Base-by-base conservation (phyloP, 1,140 invertebrate genomes). In the Dreissena polymorpha region DNA sequence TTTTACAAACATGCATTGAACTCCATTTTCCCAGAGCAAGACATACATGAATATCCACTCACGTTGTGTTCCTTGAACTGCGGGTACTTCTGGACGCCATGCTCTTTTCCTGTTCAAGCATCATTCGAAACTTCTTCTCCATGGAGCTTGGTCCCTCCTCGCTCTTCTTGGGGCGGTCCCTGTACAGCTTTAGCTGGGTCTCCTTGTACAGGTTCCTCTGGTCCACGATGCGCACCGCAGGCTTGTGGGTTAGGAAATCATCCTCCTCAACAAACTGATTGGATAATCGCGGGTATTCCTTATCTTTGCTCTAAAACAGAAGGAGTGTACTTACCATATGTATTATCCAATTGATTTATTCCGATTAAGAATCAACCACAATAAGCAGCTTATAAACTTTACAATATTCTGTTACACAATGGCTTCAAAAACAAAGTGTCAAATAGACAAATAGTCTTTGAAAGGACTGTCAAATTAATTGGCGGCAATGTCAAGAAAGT, bases 181-280 rank as follows among this genome's bases (percentile, higher is more conserved):
- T 81, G 73, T 90, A 91, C 25, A 91, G 70, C 6, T 88, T 87
- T 10, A 92, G 85, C 74, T 90, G 91, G 6, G 91, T 92, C 76
- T 92, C 91, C 49, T 91, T 84, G 21, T 88, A 81, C 16, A 92
- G 85, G 71, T 91, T 91, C 18, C 89, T 71, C 80, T 92, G 91
- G 68, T 92, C 88, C 12, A 89, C 91, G 8, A 92, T 86, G 65
- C 91, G 81, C 27, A 90, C 57, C 1, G 91, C 90, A 16, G 89
- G 88, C 49, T 87, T 84, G 5, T 87, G 68, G 16, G 53, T 60
- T 10, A 74, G 63, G 57, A 72, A 60, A 29, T 83, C 73, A 16
- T 88, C 87, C 18, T 86, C 85, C 8, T 87, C 75, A 49, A 78
- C 79, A 69, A 88, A 92, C 0, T 63, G 68, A 49, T 86, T 86